A percentile compares a stretch with the other conserved stretches of the same genome.
phyloP scores from a whole-genome alignment of 2,888 invertebrate species.

The Drosophila flavopinicola region DNA sequence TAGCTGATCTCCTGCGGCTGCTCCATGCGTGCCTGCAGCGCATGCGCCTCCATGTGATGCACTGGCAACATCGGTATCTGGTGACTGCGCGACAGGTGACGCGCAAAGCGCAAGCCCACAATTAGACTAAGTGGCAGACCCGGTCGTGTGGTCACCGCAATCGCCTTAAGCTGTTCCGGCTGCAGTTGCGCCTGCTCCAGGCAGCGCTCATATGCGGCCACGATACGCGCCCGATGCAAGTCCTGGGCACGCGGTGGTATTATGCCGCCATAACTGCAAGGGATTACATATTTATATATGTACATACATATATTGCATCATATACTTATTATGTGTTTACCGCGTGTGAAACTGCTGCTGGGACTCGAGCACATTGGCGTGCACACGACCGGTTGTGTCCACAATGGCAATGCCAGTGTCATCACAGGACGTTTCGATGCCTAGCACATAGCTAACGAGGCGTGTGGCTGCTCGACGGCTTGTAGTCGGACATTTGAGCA shows the following conservation, averaged over 20 bases:
- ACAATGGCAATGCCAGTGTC: conserved; percentile 97
- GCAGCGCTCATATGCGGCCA: conserved; percentile 88
- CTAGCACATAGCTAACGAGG: conserved; percentile 86
- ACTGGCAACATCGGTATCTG: conserved; percentile 95
- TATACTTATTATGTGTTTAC: conserved; percentile 84
- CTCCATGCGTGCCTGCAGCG: conserved; percentile 93
- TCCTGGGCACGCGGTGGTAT: conserved; percentile 94
- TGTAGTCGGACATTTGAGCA: background rate
- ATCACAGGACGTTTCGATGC: conserved; percentile 99
- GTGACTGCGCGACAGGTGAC: conserved; percentile 88
- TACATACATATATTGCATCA: too few relatives aligned
- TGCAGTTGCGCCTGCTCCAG: conserved; percentile 87
- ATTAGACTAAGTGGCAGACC: conserved; percentile 89
- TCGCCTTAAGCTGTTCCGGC: conserved; percentile 90
- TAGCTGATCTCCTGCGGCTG: conserved; percentile 87
- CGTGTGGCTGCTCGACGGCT: conserved; percentile 3
- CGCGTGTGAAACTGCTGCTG: conserved; percentile 91
- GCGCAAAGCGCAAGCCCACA: conserved; percentile 93
- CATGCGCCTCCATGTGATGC: conserved; percentile 99
- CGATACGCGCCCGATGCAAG: conserved; percentile 92
- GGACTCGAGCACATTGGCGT: conserved; percentile 92
- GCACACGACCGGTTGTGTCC: conserved; percentile 87
- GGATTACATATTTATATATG: background rate
- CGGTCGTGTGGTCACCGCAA: conserved; percentile 96
- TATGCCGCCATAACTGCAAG: conserved; percentile 88